Evolutionary conservation across 2,113 vertebrate genomes (phyloP), one percentile per base, ranked within the genome.

Genomic region (Passer domesticus): DNA sequence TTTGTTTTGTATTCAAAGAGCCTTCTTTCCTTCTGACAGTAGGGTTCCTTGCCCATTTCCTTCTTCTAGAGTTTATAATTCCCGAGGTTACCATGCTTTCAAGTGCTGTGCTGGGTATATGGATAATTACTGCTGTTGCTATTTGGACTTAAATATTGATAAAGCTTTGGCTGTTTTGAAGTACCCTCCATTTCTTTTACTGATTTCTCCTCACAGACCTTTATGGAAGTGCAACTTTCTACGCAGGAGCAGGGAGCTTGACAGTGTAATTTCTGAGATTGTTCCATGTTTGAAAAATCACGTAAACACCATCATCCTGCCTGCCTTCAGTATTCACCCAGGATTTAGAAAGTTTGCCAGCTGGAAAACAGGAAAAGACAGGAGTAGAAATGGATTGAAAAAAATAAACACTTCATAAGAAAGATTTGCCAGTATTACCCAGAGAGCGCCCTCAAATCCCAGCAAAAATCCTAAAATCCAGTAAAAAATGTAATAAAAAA

Each of bases 41-140:
- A 93, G 47, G 30, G 39, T 92, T 83, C 85, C 77, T 74, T 81
- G 52, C 53, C 92, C 73, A 22, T 80, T 92, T 83, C 79, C 72
- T 96, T 89, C 63, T 97, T 80, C 49, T 35, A 47, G 60, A 96
- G 63, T 90, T 83, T 92, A 74, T 90, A 70, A 85, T 77, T 87
- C 80, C 89, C 68, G 9, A 52, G 72, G 76, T 75, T 82, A 77
- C 64, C 55, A 24, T n/a, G 58, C 3, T 59, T 93, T 82, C 60
- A 84, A 86, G 24, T 78, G 55, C 8, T 63, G 11, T 88, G 53
- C 68, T 89, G 31, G 22, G 24, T 85, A 90, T 21, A 28, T 5
- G 67, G 46, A 70, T 95, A 96, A 96, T 95, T 91, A 94, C 93
- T 96, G 53, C 93, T 94, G 69, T 78, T 59, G 53, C 46, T 96